A percentile compares a stretch with the other conserved stretches of the same genome.
Conservation (phyloP, 2,888 invertebrate genomes). For the Prosopocoilus inquinatus region DNA sequence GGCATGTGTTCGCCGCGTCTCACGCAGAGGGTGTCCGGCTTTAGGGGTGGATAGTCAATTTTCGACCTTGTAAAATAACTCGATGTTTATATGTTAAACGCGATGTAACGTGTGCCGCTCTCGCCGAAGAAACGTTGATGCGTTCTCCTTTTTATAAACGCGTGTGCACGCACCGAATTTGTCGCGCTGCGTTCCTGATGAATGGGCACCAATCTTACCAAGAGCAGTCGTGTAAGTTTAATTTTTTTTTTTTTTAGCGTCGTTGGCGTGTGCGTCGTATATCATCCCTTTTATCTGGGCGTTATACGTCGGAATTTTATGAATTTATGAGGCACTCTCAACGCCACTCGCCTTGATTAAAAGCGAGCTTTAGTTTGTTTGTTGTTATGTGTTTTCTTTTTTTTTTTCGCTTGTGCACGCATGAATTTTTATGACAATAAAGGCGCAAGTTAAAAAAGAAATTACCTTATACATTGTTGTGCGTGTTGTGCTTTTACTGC, state of each 20-base stretch:
- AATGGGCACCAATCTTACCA: conserved; percentile 55
- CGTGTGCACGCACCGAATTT: conserved; percentile 11
- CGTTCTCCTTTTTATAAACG: not conserved
- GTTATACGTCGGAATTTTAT: too few species aligned
- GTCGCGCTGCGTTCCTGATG: conserved; percentile 38
- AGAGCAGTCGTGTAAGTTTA: conserved; percentile 51
- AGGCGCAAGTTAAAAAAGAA: too few species aligned
- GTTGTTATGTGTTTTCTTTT: too few species aligned
- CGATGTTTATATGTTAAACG: not conserved
- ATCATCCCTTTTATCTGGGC: too few species aligned
- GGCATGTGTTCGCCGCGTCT: conserved; percentile 27
- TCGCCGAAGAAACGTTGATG: not conserved
- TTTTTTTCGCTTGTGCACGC: too few species aligned
- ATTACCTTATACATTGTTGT: too few species aligned
- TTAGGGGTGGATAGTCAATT: conserved; percentile 25
- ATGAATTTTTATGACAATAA: too few species aligned
- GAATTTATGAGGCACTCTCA: too few species aligned
- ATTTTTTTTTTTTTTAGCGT: not conserved
- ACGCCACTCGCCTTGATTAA: too few species aligned
- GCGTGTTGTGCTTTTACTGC: too few species aligned
- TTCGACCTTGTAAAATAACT: not conserved
- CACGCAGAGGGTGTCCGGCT: conserved; percentile 29
- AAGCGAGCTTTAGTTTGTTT: too few species aligned
- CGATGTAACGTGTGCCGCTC: not conserved
- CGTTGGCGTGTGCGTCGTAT: too few species aligned